Conservation (phyloP, 1,140 invertebrate genomes). For the Gryllus bimaculatus region DNA sequence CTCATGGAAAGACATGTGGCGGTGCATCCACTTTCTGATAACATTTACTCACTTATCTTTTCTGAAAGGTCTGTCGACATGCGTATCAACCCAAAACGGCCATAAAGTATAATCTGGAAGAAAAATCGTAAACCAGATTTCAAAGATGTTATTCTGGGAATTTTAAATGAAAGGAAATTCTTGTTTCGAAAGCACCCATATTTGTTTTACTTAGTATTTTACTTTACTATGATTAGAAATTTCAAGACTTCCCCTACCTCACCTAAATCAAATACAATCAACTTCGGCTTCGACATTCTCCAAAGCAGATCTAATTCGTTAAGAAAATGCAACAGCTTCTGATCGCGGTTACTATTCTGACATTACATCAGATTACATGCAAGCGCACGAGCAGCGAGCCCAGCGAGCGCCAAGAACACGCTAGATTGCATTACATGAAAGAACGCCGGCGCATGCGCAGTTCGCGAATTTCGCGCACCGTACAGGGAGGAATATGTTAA, state of each 20-base stretch:
- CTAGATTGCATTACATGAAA: no score
- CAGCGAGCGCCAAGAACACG: no score
- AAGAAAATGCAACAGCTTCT: no score
- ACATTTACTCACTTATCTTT: constrained; percentile 24
- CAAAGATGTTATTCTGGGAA: background rate
- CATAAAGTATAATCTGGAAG: constrained; percentile 64
- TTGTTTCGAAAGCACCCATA: background rate
- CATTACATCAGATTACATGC: no score
- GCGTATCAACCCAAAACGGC: constrained; percentile 68
- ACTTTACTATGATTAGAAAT: no score
- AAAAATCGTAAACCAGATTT: background rate
- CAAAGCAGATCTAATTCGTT: no score
- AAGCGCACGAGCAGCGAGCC: no score
- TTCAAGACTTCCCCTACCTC: constrained; percentile 20
- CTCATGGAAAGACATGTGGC: background rate
- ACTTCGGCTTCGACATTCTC: constrained; percentile 32
- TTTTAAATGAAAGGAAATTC: background rate
- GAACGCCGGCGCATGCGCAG: no score
- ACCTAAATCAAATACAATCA: constrained; percentile 49
- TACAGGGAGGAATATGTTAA: no score
- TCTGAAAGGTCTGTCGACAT: constrained; percentile 54
- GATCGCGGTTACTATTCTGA: no score
- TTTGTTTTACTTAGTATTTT: background rate
- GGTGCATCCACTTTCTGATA: background rate
- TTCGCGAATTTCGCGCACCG: no score